Conservation (phyloP, 2,113 vertebrate species). For the Hydrolagus affinis region DNA sequence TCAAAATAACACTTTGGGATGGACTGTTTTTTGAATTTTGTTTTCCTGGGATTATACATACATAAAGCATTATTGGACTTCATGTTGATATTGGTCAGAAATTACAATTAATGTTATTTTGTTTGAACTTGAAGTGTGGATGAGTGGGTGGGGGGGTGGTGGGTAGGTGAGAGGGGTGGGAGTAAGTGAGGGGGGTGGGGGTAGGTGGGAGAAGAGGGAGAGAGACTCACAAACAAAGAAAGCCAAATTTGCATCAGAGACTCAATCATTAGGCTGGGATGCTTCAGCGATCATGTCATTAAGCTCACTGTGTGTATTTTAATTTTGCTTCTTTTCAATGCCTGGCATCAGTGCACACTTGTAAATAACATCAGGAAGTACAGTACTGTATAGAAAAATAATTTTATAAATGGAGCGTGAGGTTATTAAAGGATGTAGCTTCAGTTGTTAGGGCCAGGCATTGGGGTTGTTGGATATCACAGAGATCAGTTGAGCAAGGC, state of each 20-base stretch:
- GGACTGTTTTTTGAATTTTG: background rate
- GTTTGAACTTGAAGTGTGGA: too few species aligned
- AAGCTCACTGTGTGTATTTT: background rate
- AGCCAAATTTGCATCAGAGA: background rate
- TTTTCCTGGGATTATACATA: too few species aligned
- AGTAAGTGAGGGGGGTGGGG: too few species aligned
- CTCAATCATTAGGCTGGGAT: conserved; percentile 15
- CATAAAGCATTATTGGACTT: background rate
- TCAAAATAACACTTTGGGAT: background rate
- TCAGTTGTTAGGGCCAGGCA: too few species aligned
- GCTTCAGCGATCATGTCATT: background rate
- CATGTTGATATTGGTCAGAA: background rate
- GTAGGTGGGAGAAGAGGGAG: too few species aligned
- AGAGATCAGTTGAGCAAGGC: too few species aligned
- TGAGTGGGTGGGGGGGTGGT: too few species aligned
- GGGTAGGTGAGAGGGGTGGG: background rate
- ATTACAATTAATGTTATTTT: background rate
- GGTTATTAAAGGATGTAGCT: too few species aligned
- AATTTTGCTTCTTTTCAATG: background rate
- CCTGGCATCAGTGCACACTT: background rate
- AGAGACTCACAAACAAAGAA: background rate
- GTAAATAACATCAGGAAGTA: too few species aligned
- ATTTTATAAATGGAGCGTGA: too few species aligned
- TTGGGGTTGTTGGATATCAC: too few species aligned
- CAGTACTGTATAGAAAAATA: too few species aligned